Percentiles rank a stretch among this genome's conserved stretches.
phyloP scores from a whole-genome alignment of 2,888 invertebrate species.

The Heliconius charithonia region DNA sequence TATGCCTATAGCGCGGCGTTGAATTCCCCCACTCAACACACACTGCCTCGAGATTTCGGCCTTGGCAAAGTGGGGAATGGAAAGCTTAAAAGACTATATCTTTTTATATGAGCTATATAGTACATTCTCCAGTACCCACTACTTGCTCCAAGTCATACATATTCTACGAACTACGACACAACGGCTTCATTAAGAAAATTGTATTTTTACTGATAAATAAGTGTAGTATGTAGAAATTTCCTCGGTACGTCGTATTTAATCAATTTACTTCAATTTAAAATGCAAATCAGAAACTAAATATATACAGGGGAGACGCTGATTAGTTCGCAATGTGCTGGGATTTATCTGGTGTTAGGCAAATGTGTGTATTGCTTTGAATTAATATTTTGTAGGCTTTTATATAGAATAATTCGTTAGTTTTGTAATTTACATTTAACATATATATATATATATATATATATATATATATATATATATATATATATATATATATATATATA shows the following conservation, averaged over 20 bases:
- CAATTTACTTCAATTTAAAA: slow-evolving; percentile 20
- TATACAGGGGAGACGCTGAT: slow-evolving; percentile 19
- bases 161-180: not conserved
- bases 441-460: too few species aligned
- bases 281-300: slow-evolving; percentile 14
- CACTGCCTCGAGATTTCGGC: too few species aligned
- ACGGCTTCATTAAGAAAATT: not conserved
- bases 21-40: too few species aligned
- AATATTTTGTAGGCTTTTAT: not conserved
- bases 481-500: too few species aligned
- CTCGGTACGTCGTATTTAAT: slow-evolving; percentile 2
- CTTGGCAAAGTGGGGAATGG: too few species aligned
- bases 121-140: not conserved
- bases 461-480: too few species aligned
- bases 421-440: not conserved
- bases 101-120: not conserved
- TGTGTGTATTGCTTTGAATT: not conserved
- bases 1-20: too few species aligned
- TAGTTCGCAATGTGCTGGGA: slow-evolving; percentile 24
- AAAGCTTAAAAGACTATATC: not conserved
- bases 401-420: not conserved
- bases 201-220: slow-evolving; percentile 3
- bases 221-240: slow-evolving; percentile 2
- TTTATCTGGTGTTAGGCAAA: slow-evolving; percentile 13
- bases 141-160: not conserved